A percentile compares a stretch with the other conserved stretches of the same genome.
Evolutionary conservation across 2,888 invertebrate genomes (phyloP).

Genomic region (Panopea generosa): DNA sequence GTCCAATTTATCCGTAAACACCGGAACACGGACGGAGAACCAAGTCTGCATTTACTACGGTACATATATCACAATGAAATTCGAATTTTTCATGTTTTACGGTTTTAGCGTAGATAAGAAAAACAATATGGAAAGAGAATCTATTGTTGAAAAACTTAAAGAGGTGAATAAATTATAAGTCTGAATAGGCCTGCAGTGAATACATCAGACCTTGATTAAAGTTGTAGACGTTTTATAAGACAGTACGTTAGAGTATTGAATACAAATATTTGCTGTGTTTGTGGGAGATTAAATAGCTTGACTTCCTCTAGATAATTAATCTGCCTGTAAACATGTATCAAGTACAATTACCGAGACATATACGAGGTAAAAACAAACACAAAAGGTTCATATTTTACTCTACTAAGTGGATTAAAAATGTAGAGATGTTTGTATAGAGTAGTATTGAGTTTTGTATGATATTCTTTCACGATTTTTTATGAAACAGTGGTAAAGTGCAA

Average conservation of each 20-base stretch:
- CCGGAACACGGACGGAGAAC: neutral
- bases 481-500: too few relatives aligned
- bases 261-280: conserved; percentile 54
- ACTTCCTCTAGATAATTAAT: conserved; percentile 55
- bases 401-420: too few relatives aligned
- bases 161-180: conserved; percentile 42
- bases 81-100: conserved; percentile 43
- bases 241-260: conserved; percentile 40
- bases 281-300: conserved; percentile 37
- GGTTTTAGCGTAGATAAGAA: conserved; percentile 35
- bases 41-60: neutral
- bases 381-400: too few relatives aligned
- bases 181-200: conserved; percentile 23
- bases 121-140: conserved; percentile 29
- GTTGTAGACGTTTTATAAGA: conserved; percentile 34
- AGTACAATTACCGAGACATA: conserved; percentile 32
- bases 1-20: neutral
- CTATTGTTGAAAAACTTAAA: conserved; percentile 34
- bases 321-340: conserved; percentile 35
- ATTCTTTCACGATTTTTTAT: too few relatives aligned
- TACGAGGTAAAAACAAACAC: too few relatives aligned
- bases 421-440: too few relatives aligned
- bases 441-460: too few relatives aligned
- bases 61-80: conserved; percentile 21
- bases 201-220: conserved; percentile 55